Base-by-base conservation (phyloP, 1,140 invertebrate species). In the Cotesia glomerata region DNA sequence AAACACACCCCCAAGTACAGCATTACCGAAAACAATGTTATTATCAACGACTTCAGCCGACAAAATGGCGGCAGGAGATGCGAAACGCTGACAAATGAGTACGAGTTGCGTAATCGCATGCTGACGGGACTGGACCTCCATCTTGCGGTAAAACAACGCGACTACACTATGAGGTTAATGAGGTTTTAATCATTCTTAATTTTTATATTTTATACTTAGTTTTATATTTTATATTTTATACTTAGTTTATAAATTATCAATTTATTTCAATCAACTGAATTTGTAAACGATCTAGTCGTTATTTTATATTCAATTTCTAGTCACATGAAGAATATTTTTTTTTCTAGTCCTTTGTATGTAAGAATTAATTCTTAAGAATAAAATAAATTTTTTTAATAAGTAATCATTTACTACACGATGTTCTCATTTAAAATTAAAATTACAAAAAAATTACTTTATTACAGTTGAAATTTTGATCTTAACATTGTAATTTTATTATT, bases 91-190 rank as follows among this genome's bases (percentile, higher is more conserved):
- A 71, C 75, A 8, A 72, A 7, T 16, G 64, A 74, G 26, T 72
- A 69, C 39, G 71, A 75, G 58, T 35, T 75, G 39, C 80, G 79
- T 62, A 73, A 73, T 72, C 79, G 80, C 75, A 86, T 86, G 81
- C 65, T 85, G 18, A 81, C 64, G 35, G 80, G 82, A 56, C 69
- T 86, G 64, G 84, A 86, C 73, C 77, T 86, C 14, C 84, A 86
- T 69, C 78, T 86, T 35, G 84, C 84, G 0, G 74, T 66, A 9
- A 86, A 85, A 75, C 84, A 86, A 71, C 81, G 79, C 54, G 84
- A 86, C 62, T 86, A 85, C 52, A 83, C 84, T 0, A 77, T 75
- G n/a, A 81, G 78, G 32, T 74, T 86, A 69, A 86, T 85, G 85
- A 82, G 78, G 64, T 76, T 81, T 45, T 81, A 68, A 80, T 74